Base-by-base conservation (phyloP, 2,888 invertebrate species). In the Nomada lathburiana region DNA sequence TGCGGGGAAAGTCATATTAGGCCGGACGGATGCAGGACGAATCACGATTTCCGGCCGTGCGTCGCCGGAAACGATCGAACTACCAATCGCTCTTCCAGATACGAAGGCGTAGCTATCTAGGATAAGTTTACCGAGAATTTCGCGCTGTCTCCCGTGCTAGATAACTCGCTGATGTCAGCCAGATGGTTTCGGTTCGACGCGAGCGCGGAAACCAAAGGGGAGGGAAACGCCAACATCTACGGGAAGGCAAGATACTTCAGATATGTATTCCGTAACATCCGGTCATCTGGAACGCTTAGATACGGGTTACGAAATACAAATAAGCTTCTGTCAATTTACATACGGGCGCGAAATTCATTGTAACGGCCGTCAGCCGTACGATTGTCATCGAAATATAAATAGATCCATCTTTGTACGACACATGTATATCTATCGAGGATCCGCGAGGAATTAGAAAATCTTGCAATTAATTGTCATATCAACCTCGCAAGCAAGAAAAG, bases 81-180 rank as follows among this genome's bases (percentile, higher is more conserved):
- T 67, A 65, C 69, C 65, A 62, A 64, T 82, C 63, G 55, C 69
- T 72, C 50, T 59, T 77, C 10, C 20, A 68, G 62, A 80, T 72
- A 74, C 36, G 65, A 47, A 44, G 50, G 16, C 42, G 70, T 71
- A 57, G 52, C 26, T 67, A 71, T 63, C 73, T 63, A 5, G 26
- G 80, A 83, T 86, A 83, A 74, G 76, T 62, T 52, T 86, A 80
- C 82, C 42, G 44, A 29, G 84, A 84, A 86, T 83, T 81, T 82
- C 67, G 80, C 86, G 59, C 55, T 57, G 57, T 60, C 29, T 57
- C 77, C 60, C 76, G 47, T 26, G 47, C 18, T 53, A 80, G 87
- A 86, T 86, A 86, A 79, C 47, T 44, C n/a, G 55, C 44, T 69
- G 82, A 78, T 68, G 55, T 60, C 67, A 53, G 60, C 52, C 65